Evolutionary conservation across 2,888 invertebrate genomes (phyloP).

Genomic region (Rhogogaster chlorosoma): DNA sequence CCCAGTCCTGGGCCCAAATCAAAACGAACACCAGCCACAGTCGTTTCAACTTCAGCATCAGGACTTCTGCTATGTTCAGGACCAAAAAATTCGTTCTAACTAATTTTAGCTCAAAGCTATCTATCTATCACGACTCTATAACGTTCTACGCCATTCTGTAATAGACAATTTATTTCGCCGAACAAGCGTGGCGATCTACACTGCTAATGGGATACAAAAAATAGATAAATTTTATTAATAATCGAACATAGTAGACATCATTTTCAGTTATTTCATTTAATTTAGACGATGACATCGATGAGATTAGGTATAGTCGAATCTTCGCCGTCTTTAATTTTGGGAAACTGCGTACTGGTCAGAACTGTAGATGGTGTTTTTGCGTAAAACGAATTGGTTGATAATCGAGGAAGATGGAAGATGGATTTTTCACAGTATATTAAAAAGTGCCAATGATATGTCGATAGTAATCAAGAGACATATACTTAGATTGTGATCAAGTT

Average conservation of each 20-base stretch:
- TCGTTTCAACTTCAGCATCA: conserved; percentile 76
- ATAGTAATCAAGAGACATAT: background rate
- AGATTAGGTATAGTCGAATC: background rate
- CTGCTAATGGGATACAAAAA: conserved; percentile 32
- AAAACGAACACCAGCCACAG: conserved; percentile 77
- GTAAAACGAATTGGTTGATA: background rate
- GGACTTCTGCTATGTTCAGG: conserved; percentile 72
- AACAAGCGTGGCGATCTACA: conserved; percentile 30
- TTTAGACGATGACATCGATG: background rate
- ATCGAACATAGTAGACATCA: background rate
- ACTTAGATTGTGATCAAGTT: conserved; percentile 19
- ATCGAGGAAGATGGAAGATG: conserved; percentile 27
- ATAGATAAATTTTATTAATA: conserved; percentile 13
- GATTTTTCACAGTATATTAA: background rate
- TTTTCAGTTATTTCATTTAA: background rate
- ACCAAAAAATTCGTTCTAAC: conserved; percentile 50
- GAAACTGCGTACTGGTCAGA: background rate
- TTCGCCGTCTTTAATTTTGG: conserved; percentile 1
- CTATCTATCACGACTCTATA: conserved; percentile 46
- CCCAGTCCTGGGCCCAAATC: conserved; percentile 79
- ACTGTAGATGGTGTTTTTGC: background rate
- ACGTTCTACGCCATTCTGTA: conserved; percentile 34
- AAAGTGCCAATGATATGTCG: conserved; percentile 10
- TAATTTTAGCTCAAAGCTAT: conserved; percentile 42
- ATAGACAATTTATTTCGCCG: conserved; percentile 7